Base-by-base conservation (phyloP, 2,888 invertebrate genomes). In the Zeuzera pyrina region DNA sequence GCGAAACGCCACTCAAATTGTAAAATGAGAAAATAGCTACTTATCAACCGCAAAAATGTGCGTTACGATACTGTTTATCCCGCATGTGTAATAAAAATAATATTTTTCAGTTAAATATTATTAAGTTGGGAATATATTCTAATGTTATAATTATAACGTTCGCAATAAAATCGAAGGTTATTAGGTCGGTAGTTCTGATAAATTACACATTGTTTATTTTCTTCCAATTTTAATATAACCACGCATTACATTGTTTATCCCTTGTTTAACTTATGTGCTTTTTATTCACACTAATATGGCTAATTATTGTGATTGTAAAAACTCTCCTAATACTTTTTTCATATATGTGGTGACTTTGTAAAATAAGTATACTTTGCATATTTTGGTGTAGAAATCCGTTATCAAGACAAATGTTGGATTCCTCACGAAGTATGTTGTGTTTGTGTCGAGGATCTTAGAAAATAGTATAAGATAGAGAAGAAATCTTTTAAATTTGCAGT, bases 391-490 rank as follows among this genome's bases (percentile, higher is more conserved):
- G 30, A 30, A 19, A 30, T 30, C 30, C 6, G 15, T 30, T 19
- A 30, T 19, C 16, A 2, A 30, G 16, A 30, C 8, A 30, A 19
- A 30, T 19, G 15, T 16, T 30, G 30, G 19, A 12, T 10, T 30
- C 12, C n/a, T 30, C 16, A 31, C 26, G 26, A 31, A 31, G 31
- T 31, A 6, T 31, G 15, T 25, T 25, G 12, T 10, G 16, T 25
- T 31, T 25, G 31, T 31, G 24, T 31, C 10, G 15, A 31, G 25
- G 24, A 25, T 31, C 25, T 31, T 31, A 13, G 31, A 13, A 30
- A 30, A 23, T 30, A 2, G 24, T 24, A 23, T 15, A 23, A 30
- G 24, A 30, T 23, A 23, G 14, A 23, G 30, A 30, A 23, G 24
- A 23, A 12, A 31, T 15, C 26, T 25, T 30, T 21, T 30, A 30